Evolutionary conservation across 2,797 vertebrate genomes (phyloP).

Genomic region (Lagocephalus sceleratus): DNA sequence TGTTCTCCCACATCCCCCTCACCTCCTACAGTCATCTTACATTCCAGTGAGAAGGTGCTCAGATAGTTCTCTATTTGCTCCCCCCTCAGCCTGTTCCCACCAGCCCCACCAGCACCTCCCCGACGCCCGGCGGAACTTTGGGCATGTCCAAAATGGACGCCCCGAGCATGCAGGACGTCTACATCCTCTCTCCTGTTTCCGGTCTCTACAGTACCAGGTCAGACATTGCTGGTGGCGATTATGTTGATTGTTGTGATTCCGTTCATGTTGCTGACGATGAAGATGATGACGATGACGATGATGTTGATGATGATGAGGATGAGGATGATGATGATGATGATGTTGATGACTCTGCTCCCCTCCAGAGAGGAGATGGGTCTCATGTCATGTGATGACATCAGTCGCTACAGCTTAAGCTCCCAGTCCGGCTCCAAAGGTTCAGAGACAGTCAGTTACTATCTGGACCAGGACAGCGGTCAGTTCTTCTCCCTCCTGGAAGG

Average conservation of each 20-base stretch:
- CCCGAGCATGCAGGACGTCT: constrained; percentile 84
- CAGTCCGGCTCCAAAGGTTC: constrained; percentile 83
- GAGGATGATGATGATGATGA: constrained; percentile 19
- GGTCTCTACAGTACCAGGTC: constrained; percentile 87
- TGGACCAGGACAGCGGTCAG: constrained; percentile 87
- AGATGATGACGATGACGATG: constrained; percentile 24
- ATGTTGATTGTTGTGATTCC: constrained; percentile 22
- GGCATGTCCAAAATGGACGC: constrained; percentile 84
- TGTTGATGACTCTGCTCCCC: constrained; percentile 24
- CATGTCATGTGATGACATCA: constrained; percentile 89
- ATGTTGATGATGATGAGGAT: constrained; percentile 23
- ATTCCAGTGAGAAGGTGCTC: not conserved
- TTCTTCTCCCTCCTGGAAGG: constrained; percentile 88
- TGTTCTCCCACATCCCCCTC: constrained; percentile 11
- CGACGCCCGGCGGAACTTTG: constrained; percentile 82
- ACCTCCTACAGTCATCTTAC: constrained; percentile 2
- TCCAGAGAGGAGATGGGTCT: constrained; percentile 86
- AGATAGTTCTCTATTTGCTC: constrained; percentile 4
- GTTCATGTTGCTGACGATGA: constrained; percentile 11
- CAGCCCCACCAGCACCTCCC: constrained; percentile 78
- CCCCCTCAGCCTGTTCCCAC: constrained; percentile 78
- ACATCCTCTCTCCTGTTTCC: constrained; percentile 86
- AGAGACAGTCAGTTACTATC: constrained; percentile 86
- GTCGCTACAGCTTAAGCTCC: constrained; percentile 82
- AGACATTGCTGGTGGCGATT: constrained; percentile 22